Evolutionary conservation across 2,888 invertebrate species (phyloP), one percentile per base, ranked within the genome.

Genomic region (Drosophila basisetae): DNA sequence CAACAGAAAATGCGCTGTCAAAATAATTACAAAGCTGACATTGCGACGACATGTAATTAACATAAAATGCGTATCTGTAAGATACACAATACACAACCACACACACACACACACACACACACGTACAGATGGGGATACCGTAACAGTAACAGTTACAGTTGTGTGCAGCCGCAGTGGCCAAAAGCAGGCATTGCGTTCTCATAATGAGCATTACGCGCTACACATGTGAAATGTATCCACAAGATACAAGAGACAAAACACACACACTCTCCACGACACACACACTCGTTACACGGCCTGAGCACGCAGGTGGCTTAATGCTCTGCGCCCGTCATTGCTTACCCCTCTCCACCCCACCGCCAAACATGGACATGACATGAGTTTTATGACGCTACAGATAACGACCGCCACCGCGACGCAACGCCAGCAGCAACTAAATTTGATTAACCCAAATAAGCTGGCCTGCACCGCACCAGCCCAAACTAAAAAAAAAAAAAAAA

Each of bases 21-120:
- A 89, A 89, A 89, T 85, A 89, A 85, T 85, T 85, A 89, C 87
- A 80, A 79, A 79, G 62, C 87, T 71, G 81, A 76, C 86, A 63
- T 67, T 68, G 73, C 68, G 77, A 72, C 74, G 78, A 82, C 82
- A 87, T 80, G 87, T 85, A 89, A 89, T 85, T 85, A 89, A 89
- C 84, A 79, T 84, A 56, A 84, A 87, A 87, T 75, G 82, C 79
- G 84, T 83, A 82, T 80, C 77, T 72, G 47, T 28, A 56, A 74
- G 69, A 74, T 78, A 81, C 81, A 72, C 61, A 52, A 37, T 47
- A 28, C 52, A 53, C 67, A 63, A n/a, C 39, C 33, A 33, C 18
- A 39, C n/a, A 68, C 31, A 31, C n/a, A 39, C 37, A 43, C 39
- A n/a, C 18, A 28, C 52, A 33, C 43, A 75, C 30, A 59, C 31